Evolutionary conservation across 2,113 vertebrate genomes (phyloP).

Genomic region (Phyllopteryx taeniolatus): DNA sequence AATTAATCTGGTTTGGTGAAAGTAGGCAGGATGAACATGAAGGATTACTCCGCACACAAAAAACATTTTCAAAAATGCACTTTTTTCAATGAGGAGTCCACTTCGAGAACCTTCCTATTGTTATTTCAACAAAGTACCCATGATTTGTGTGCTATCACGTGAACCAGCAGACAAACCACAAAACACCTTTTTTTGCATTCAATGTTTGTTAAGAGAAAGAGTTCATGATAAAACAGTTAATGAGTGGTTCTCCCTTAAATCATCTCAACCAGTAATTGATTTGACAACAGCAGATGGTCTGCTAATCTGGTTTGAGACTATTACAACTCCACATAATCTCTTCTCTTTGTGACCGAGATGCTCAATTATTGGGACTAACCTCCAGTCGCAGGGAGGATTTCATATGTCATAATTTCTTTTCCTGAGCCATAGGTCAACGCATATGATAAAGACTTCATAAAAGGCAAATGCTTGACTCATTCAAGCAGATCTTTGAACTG

Average conservation of each 20-base stretch:
- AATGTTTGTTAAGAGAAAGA: too few species aligned
- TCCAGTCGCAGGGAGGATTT: not conserved
- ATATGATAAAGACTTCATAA: not conserved
- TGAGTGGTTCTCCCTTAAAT: not conserved
- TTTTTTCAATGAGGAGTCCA: not conserved
- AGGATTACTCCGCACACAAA: not conserved
- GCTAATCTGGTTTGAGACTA: slow-evolving; percentile 1
- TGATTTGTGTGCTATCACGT: not conserved
- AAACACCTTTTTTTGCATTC: not conserved
- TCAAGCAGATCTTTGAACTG: not conserved
- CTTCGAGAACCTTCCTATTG: not conserved
- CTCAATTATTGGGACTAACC: not conserved
- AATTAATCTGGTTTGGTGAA: slow-evolving; percentile 31
- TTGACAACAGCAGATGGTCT: not conserved
- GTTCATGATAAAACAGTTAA: not conserved
- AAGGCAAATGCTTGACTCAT: too few species aligned
- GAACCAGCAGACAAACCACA: not conserved
- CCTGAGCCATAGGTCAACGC: not conserved
- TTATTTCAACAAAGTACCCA: not conserved
- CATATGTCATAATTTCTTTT: not conserved
- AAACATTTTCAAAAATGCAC: not conserved
- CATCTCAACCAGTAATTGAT: not conserved
- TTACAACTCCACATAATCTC: not conserved
- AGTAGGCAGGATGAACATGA: slow-evolving; percentile 7
- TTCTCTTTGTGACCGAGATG: not conserved